A percentile compares a stretch with the other conserved stretches of the same genome.
Evolutionary conservation across 2,113 vertebrate species (phyloP).

Genomic region (Sorex araneus): DNA sequence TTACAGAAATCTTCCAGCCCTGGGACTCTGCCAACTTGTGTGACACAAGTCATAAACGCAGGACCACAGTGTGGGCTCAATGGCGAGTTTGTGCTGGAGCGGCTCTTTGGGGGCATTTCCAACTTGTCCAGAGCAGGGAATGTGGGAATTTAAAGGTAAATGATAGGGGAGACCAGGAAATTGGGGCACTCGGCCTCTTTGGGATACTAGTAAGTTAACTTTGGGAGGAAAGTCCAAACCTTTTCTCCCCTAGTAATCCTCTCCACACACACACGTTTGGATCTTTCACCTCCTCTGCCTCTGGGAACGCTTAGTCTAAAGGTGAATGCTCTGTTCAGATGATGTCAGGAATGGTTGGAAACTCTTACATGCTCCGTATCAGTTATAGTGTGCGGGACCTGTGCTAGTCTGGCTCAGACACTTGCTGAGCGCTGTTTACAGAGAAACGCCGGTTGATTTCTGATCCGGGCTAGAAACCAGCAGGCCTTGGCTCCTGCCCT

Average conservation of each 20-base stretch:
- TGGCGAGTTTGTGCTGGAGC: neutral
- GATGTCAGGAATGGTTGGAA: neutral
- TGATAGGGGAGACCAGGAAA: neutral
- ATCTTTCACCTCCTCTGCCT: neutral
- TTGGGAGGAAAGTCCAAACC: neutral
- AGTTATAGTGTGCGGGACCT: neutral
- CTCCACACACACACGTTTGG: neutral
- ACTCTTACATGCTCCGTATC: neutral
- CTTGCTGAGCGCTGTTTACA: neutral
- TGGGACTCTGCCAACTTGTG: neutral
- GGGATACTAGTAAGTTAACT: neutral
- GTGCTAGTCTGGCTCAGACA: neutral
- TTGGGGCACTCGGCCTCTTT: neutral
- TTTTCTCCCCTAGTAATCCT: neutral
- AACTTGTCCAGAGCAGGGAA: neutral
- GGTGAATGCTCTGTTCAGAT: neutral
- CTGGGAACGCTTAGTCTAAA: neutral
- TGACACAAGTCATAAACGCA: constrained; percentile 11
- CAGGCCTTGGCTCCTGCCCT: neutral
- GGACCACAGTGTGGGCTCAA: neutral
- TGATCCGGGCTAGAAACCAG: neutral
- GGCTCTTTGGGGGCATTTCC: neutral
- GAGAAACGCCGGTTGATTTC: constrained; percentile 29
- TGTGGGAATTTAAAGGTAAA: neutral
- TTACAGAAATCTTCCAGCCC: constrained; percentile 30